These are phyloP conservation scores for Brachyistius frenatus DNA, from an alignment of 2,113 vertebrate genomes.

Conservation along the genomic window DNA sequence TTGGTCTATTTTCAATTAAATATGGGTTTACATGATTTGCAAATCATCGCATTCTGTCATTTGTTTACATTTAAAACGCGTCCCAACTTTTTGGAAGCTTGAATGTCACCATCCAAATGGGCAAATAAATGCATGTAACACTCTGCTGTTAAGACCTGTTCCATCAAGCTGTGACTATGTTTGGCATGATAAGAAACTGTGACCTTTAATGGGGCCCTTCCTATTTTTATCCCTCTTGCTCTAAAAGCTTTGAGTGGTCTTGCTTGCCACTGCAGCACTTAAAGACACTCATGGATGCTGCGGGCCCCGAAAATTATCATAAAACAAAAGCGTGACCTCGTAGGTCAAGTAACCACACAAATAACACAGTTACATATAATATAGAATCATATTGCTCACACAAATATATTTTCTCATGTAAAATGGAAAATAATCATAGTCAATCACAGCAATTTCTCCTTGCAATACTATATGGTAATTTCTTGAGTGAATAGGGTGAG, in stretches of 20 bases:
- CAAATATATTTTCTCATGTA: constrained; percentile 2
- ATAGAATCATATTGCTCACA: constrained; percentile 5
- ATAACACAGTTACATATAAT: constrained; percentile 3
- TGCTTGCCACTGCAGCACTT: constrained; percentile 56
- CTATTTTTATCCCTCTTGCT: constrained; percentile 40
- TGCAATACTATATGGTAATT: not conserved
- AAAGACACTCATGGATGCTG: constrained; percentile 49
- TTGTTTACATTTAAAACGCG: too few relatives aligned
- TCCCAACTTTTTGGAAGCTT: too few relatives aligned
- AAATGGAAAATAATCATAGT: constrained; percentile 17
- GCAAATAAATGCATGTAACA: constrained; percentile 43
- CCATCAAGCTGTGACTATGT: constrained; percentile 28
- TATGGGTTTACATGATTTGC: too few relatives aligned
- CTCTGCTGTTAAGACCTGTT: constrained; percentile 52
- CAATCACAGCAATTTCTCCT: constrained; percentile 22
- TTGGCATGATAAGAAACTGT: constrained; percentile 38
- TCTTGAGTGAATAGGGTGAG: constrained; percentile 8
- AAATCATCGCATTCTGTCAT: too few relatives aligned
- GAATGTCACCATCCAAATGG: constrained; percentile 13
- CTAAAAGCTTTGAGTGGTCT: constrained; percentile 72
- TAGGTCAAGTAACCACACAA: constrained; percentile 35
- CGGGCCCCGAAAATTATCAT: constrained; percentile 39
- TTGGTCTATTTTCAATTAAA: too few relatives aligned
- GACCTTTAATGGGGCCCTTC: constrained; percentile 41
- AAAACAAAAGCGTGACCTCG: constrained; percentile 46